Evolutionary conservation across 2,888 invertebrate genomes (phyloP), one percentile per base, ranked within the genome.

Genomic region (Cenopis cana): DNA sequence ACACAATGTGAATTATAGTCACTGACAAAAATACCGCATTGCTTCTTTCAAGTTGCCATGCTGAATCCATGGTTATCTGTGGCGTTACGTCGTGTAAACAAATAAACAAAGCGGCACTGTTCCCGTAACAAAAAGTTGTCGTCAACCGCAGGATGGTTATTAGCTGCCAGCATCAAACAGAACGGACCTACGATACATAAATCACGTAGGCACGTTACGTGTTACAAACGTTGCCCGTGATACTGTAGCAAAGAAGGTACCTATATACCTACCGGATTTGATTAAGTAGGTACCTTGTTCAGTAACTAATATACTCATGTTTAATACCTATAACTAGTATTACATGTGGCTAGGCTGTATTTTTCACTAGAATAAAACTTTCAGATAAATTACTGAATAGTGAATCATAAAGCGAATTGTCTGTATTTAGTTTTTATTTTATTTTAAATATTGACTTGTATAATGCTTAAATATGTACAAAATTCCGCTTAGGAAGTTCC

Each of bases 1-100:
- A 90, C 90, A 90, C 90, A 89, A 89, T 86, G 80, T 85, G 87
- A 90, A 90, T 89, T 89, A 90, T 88, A 83, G 81, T 87, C 86
- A 82, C 79, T 83, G 86, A 88, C 87, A 88, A 88, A 91, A 90
- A 90, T 90, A 90, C 89, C 88, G 73, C 88, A 84, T 81, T 76
- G 82, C 81, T 84, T 85, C 82, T 85, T 85, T 84, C 77, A 82
- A 85, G 82, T 85, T 86, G 80, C 79, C 79, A 81, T 78, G 80
- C 50, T 78, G 77, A 81, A 82, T 82, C 73, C 77, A 69, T 73
- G 74, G 74, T 68, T 76, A 76, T 78, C 77, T 74, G 56, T 46
- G 65, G 73, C 66, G 76, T 75, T 77, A 73, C 74, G 78, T 74
- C 75, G 76, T 79, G 78, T 82, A 82, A 80, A 80, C 82, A 84